Percentiles rank a stretch among this genome's conserved stretches.
These are phyloP conservation scores for Macroramphosus scolopax DNA, from an alignment of 2,797 vertebrate genomes.

Conservation along the genomic window DNA sequence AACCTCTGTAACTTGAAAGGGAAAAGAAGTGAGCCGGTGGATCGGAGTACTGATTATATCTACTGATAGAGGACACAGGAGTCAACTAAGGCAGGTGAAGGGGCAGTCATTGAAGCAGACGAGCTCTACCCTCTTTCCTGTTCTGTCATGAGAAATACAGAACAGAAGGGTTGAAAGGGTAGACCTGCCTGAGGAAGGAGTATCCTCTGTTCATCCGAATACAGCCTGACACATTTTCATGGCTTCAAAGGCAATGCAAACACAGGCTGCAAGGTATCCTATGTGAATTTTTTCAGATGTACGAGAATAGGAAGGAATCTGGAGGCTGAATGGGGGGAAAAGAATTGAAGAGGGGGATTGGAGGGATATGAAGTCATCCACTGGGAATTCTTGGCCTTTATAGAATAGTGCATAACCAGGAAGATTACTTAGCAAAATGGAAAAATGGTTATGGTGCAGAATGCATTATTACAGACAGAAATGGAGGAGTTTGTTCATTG, in stretches of 20 bases:
- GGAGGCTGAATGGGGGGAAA: slow-evolving; percentile 8
- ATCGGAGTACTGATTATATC: slow-evolving; percentile 18
- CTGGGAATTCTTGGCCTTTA: slow-evolving; percentile 29
- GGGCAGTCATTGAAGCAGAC: slow-evolving; percentile 27
- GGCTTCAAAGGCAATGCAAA: slow-evolving; percentile 58
- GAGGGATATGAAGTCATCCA: slow-evolving; percentile 12
- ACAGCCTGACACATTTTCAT: slow-evolving; percentile 50
- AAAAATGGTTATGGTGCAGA: slow-evolving; percentile 16
- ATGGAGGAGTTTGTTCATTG: slow-evolving; percentile 12
- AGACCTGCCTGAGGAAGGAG: no score
- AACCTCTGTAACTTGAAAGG: slow-evolving; percentile 21
- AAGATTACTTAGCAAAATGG: slow-evolving; percentile 28
- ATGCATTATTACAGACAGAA: slow-evolving; percentile 8
- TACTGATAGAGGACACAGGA: slow-evolving; percentile 16
- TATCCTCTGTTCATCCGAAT: slow-evolving; percentile 67
- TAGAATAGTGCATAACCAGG: slow-evolving; percentile 18
- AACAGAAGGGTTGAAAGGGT: slow-evolving; percentile 37
- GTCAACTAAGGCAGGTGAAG: slow-evolving; percentile 16
- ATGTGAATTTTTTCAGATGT: slow-evolving; percentile 40
- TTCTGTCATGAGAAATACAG: slow-evolving; percentile 44
- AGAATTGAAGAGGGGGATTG: slow-evolving; percentile 10
- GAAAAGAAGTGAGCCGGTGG: not conserved
- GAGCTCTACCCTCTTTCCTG: slow-evolving; percentile 26
- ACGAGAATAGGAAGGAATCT: slow-evolving; percentile 33
- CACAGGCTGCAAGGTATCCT: slow-evolving; percentile 57